A percentile compares a stretch with the other conserved stretches of the same genome.
Evolutionary conservation across 2,113 vertebrate genomes (phyloP).

Genomic region (Cathartes aura): DNA sequence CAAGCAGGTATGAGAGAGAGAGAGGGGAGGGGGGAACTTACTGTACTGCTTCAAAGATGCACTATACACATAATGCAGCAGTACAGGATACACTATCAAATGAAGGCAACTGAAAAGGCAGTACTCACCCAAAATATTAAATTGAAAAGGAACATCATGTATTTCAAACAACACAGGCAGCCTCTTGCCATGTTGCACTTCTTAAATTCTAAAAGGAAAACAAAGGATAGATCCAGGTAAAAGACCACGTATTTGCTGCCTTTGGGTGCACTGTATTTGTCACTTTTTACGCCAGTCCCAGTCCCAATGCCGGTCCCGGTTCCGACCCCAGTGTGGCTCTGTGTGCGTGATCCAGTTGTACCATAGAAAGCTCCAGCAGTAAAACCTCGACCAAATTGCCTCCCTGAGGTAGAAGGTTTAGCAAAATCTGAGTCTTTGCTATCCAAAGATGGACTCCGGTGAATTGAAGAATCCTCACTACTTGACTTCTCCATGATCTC

Average conservation of each 20-base stretch:
- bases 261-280: conserved; percentile 89
- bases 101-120: conserved; percentile 34
- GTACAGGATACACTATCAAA: not conserved
- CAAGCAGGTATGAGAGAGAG: conserved; percentile 1
- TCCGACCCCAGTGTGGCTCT: conserved; percentile 68
- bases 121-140: conserved; percentile 99
- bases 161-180: conserved; percentile 99
- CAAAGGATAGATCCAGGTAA: conserved; percentile 99
- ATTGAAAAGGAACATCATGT: conserved; percentile 99
- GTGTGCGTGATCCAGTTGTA: conserved; percentile 85
- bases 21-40: not conserved
- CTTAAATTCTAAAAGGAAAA: conserved; percentile 99
- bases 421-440: conserved; percentile 94
- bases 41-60: conserved; percentile 49
- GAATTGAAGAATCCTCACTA: conserved; percentile 98
- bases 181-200: conserved; percentile 99
- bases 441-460: conserved; percentile 96
- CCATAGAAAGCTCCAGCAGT: conserved; percentile 97
- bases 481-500: conserved; percentile 99
- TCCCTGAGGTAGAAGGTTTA: conserved; percentile 91
- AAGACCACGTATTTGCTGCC: conserved; percentile 99
- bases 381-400: conserved; percentile 92
- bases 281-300: conserved; percentile 75
- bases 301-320: conserved; percentile 46
- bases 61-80: conserved; percentile 40